Conservation (phyloP, 2,113 vertebrate species). For the Trochalopteron elliotii region DNA sequence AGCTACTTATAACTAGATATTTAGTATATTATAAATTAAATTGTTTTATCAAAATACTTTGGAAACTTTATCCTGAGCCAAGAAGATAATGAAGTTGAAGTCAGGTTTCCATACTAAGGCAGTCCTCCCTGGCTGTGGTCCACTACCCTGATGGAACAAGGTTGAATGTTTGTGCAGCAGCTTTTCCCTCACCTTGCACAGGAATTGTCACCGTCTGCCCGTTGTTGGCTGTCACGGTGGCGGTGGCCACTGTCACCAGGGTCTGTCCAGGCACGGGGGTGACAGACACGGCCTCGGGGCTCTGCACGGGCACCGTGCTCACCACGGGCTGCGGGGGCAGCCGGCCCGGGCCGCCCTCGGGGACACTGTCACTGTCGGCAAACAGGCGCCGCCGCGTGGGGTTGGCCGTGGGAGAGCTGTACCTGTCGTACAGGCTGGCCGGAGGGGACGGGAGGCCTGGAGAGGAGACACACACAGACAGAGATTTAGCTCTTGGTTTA, state of each 20-base stretch:
- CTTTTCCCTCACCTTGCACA: conserved; percentile 76
- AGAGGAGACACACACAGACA: neutral
- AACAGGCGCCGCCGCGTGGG: conserved; percentile 78
- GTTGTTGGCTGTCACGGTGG: conserved; percentile 84
- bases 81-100: neutral
- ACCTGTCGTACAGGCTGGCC: conserved; percentile 78
- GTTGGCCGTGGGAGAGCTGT: conserved; percentile 81
- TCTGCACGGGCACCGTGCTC: conserved; percentile 72
- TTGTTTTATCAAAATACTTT: neutral
- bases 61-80: neutral
- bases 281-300: conserved; percentile 71
- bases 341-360: conserved; percentile 57
- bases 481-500: neutral
- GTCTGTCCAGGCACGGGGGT: conserved; percentile 85
- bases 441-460: conserved; percentile 69
- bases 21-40: neutral
- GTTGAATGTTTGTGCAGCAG: too few relatives aligned
- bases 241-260: conserved; percentile 87
- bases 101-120: neutral
- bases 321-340: conserved; percentile 65
- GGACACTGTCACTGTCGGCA: conserved; percentile 38
- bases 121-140: neutral
- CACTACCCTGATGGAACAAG: neutral
- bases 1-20: neutral
- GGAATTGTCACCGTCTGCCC: conserved; percentile 86